These are phyloP conservation scores for Adelphocoris suturalis DNA, from an alignment of 2,888 invertebrate genomes.

Conservation along the genomic window DNA sequence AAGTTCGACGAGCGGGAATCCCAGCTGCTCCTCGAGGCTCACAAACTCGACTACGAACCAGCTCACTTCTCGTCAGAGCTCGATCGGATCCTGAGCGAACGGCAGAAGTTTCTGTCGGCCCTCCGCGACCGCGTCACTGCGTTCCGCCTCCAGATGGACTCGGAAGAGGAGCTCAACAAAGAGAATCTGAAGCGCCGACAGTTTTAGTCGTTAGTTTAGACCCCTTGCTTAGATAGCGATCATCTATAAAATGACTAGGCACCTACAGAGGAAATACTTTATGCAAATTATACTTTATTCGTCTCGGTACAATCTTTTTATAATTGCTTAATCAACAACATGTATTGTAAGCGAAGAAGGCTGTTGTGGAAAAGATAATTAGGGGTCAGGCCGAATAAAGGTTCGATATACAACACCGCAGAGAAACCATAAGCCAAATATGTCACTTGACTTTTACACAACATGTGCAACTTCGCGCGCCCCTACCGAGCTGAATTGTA, in stretches of 20 bases:
- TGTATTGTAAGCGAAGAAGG: too few relatives aligned
- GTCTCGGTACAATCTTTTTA: neutral
- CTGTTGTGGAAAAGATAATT: too few relatives aligned
- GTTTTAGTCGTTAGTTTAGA: conserved; percentile 2
- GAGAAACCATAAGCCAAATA: too few relatives aligned
- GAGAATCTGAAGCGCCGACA: conserved; percentile 9
- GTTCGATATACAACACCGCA: too few relatives aligned
- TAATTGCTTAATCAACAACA: too few relatives aligned
- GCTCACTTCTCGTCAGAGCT: conserved; percentile 95
- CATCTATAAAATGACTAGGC: neutral
- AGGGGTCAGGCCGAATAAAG: too few relatives aligned
- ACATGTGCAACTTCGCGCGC: too few relatives aligned
- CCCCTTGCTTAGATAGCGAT: neutral
- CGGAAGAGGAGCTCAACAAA: conserved; percentile 40
- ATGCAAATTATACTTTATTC: conserved; percentile 1
- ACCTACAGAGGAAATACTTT: neutral
- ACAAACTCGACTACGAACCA: conserved; percentile 97
- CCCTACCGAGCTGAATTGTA: too few relatives aligned
- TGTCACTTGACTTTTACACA: too few relatives aligned
- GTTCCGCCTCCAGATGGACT: conserved; percentile 82
- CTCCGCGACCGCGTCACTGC: conserved; percentile 89
- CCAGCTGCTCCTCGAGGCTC: conserved; percentile 88
- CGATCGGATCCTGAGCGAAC: conserved; percentile 89
- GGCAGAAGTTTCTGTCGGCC: conserved; percentile 85
- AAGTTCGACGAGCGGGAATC: conserved; percentile 78